Conservation (phyloP, 2,797 vertebrate species). For the Sparus aurata region DNA sequence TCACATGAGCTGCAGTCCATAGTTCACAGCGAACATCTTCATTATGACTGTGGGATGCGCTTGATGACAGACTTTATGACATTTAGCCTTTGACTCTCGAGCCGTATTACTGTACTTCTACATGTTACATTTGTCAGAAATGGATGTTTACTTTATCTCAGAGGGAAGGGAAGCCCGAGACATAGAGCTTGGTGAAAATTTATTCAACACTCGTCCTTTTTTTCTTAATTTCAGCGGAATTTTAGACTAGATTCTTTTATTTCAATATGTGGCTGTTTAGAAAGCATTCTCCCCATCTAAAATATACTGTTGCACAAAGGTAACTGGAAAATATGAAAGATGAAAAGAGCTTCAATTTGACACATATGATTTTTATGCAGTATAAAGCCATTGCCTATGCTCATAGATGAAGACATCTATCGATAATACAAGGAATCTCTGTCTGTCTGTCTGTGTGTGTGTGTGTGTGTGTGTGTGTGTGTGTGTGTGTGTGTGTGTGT, state of each 20-base stretch:
- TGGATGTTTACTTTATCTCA: background rate
- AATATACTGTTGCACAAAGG: background rate
- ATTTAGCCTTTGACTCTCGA: constrained; percentile 51
- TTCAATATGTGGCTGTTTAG: background rate
- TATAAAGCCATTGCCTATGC: background rate
- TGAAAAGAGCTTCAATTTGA: background rate
- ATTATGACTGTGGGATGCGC: constrained; percentile 26
- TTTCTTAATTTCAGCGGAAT: background rate
- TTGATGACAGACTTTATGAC: constrained; percentile 33
- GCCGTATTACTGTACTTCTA: constrained; percentile 1
- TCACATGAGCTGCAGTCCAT: constrained; percentile 36
- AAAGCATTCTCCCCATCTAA: background rate
- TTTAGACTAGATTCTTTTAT: background rate
- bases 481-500: too few species aligned
- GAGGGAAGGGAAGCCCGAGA: background rate
- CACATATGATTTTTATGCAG: background rate
- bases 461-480: too few species aligned
- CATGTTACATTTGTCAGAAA: constrained; percentile 14
- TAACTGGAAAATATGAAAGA: background rate
- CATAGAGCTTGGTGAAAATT: background rate
- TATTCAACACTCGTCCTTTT: background rate
- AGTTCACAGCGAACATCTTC: constrained; percentile 31
- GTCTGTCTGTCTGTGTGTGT: too few species aligned
- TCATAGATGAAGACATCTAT: constrained; percentile 1
- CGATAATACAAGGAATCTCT: too few species aligned